These are phyloP conservation scores for Celastrina argiolus DNA, from an alignment of 2,888 invertebrate species.

Conservation along the genomic window DNA sequence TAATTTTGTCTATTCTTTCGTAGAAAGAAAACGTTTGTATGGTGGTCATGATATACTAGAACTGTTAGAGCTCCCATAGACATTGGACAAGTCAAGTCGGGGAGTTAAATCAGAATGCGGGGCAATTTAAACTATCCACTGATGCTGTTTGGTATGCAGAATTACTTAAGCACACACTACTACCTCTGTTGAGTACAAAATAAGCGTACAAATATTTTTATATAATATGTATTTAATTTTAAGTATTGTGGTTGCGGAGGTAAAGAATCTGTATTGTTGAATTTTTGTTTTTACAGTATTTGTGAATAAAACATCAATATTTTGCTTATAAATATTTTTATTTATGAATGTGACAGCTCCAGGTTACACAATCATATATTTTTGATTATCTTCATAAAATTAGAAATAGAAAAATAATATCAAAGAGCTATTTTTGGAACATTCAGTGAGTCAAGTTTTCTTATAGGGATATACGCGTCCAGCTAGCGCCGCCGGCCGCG, in stretches of 20 bases:
- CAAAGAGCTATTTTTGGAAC: constrained; percentile 74
- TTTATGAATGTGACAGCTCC: constrained; percentile 71
- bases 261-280: background rate
- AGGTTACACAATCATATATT: constrained; percentile 70
- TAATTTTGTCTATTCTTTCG: no score
- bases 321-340: constrained; percentile 72
- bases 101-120: no score
- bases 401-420: constrained; percentile 78
- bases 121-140: no score
- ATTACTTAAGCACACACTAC: background rate
- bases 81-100: no score
- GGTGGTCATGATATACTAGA: no score
- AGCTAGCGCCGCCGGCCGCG: constrained; percentile 20
- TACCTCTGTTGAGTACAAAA: constrained; percentile 1
- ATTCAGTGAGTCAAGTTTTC: constrained; percentile 57
- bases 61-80: no score
- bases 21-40: no score
- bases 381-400: constrained; percentile 72
- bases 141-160: background rate
- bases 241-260: background rate
- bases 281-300: background rate
- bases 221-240: background rate
- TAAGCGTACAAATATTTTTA: background rate
- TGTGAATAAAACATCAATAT: constrained; percentile 51
- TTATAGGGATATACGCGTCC: constrained; percentile 30